A percentile compares a stretch with the other conserved stretches of the same genome.
phyloP scores from a whole-genome alignment of 2,113 vertebrate species.

The Alouatta palliata region DNA sequence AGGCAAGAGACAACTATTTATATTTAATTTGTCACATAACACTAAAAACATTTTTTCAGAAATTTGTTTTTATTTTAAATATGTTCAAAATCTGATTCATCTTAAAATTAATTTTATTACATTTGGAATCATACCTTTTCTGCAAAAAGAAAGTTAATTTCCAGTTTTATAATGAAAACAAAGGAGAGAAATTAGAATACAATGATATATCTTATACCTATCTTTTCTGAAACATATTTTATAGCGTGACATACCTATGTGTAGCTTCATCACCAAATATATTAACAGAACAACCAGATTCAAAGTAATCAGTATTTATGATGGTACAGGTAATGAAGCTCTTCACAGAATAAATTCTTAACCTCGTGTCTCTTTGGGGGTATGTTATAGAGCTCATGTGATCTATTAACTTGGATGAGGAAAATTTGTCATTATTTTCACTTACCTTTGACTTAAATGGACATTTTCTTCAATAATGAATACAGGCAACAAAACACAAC shows the following conservation, averaged over 20 bases:
- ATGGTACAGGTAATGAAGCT: not conserved
- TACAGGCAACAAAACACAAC: not conserved
- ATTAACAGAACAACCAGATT: not conserved
- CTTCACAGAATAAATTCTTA: not conserved
- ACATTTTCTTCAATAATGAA: not conserved
- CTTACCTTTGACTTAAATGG: not conserved
- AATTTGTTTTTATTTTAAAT: slow-evolving; percentile 29
- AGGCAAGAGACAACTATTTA: not conserved
- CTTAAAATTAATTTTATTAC: slow-evolving; percentile 38
- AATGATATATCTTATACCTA: not conserved
- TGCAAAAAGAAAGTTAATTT: not conserved
- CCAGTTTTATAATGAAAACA: slow-evolving; percentile 40
- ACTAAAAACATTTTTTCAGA: not conserved
- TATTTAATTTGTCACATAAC: not conserved
- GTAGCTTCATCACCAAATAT: slow-evolving; percentile 4
- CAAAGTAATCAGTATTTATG: not conserved
- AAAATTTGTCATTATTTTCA: slow-evolving; percentile 34
- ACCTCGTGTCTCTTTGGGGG: not conserved
- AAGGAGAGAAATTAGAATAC: slow-evolving; percentile 28
- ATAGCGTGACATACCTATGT: not conserved
- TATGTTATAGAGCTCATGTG: not conserved
- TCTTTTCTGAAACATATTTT: slow-evolving; percentile 33
- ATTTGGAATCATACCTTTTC: not conserved
- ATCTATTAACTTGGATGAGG: not conserved
- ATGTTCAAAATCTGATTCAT: not conserved